Evolutionary conservation across 2,113 vertebrate species (phyloP), one percentile per base, ranked within the genome.

Genomic region (Ammodramus savannarum): DNA sequence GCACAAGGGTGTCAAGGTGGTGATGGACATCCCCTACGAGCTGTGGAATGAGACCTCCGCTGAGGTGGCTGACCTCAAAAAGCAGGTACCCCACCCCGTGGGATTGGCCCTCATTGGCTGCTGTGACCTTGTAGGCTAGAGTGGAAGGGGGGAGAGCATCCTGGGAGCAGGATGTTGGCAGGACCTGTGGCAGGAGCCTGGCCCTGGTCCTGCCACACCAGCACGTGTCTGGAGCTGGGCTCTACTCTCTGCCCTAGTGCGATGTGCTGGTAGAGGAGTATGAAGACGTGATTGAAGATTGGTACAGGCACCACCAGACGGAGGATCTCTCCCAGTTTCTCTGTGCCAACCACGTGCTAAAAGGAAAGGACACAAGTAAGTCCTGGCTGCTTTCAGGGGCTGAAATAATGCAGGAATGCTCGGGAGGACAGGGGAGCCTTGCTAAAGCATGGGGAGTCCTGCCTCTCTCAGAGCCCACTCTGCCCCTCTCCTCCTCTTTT

Each of bases 1-100:
- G 39, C 98, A 99, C 76, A 99, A 99, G 94, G 99, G 99, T 0
- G 99, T 99, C 91, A 99, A 99, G 91, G 99, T 99, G 91, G 99
- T 99, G 95, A 99, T 99, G 99, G 99, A 99, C 84, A 99, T 99
- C 66, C 99, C 99, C 38, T 99, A 98, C 0, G 99, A 99, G 96
- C 98, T 99, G 74, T 99, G 99, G 99, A 99, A 99, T 1, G 99
- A 99, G 97, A 99, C 99, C 3, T 99, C 99, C 0, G 99, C 99
- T 0, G 99, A 99, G 91, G 99, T 99, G 55, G 98, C 99, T 1
- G 99, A 99, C 96, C 98, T 99, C 82, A 99, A 99, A 94, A 99
- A 99, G 87, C 99, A 99, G 99, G 99, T 99, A 98, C 9, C 4
- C 1, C 0, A 0, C 4, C 11, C 0, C 0, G 1, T 15, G 29